A percentile compares a stretch with the other conserved stretches of the same genome.
These are phyloP conservation scores for Eutrigla gurnardus DNA, from an alignment of 2,797 vertebrate species.

Conservation along the genomic window DNA sequence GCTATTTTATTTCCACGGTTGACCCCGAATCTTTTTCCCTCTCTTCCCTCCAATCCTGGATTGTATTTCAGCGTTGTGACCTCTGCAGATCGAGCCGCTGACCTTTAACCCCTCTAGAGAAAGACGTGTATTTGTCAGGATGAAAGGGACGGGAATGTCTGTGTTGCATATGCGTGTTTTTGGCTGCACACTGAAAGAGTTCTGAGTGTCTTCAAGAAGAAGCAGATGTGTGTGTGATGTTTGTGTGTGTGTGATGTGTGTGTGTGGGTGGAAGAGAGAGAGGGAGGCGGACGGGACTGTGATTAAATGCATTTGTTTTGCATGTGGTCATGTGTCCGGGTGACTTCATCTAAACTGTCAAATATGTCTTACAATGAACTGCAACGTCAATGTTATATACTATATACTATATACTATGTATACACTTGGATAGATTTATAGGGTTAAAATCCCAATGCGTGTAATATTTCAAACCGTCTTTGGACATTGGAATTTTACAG, in stretches of 20 bases:
- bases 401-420: too few relatives aligned
- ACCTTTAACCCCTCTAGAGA: slow-evolving; percentile 28
- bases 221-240: slow-evolving; percentile 27
- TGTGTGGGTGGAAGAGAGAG: neutral
- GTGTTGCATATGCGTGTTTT: neutral
- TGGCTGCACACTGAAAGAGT: neutral
- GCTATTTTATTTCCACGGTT: too few relatives aligned
- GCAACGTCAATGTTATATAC: neutral
- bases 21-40: too few relatives aligned
- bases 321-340: slow-evolving; percentile 6
- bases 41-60: neutral
- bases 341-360: slow-evolving; percentile 3
- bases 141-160: neutral
- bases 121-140: neutral
- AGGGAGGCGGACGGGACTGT: neutral
- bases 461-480: too few relatives aligned
- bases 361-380: neutral
- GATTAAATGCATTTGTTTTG: slow-evolving; percentile 17
- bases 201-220: slow-evolving; percentile 11
- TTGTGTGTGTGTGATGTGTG: slow-evolving; percentile 5
- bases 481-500: too few relatives aligned
- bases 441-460: too few relatives aligned
- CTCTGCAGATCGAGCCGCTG: neutral
- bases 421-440: too few relatives aligned
- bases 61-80: slow-evolving; percentile 21